These are phyloP conservation scores for Alethe diademata DNA, from an alignment of 2,113 vertebrate genomes.

Conservation along the genomic window DNA sequence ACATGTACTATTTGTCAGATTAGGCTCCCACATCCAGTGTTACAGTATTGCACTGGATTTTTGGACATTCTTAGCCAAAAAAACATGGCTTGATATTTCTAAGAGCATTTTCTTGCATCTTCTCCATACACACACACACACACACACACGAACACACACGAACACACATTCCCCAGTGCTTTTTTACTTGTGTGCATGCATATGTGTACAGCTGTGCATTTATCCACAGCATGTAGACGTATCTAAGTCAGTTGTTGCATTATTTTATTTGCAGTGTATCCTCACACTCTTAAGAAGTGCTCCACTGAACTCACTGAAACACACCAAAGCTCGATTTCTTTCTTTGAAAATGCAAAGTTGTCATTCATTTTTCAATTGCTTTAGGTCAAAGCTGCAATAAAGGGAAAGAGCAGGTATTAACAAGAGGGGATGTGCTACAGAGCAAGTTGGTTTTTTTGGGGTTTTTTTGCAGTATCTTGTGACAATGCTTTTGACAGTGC, in stretches of 20 bases:
- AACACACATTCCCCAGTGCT: too few species aligned
- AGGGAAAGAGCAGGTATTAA: conserved; percentile 17
- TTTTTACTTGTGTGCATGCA: too few species aligned
- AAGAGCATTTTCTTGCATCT: not conserved
- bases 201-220: not conserved
- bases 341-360: not conserved
- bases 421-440: not conserved
- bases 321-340: not conserved
- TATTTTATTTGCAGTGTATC: not conserved
- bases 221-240: not conserved
- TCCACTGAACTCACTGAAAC: not conserved
- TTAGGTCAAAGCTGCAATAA: not conserved
- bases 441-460: not conserved
- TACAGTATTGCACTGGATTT: not conserved
- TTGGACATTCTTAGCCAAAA: not conserved
- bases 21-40: not conserved
- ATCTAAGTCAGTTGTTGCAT: not conserved
- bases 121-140: not conserved
- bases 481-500: not conserved
- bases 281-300: not conserved
- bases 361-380: not conserved
- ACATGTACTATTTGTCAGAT: accelerated
- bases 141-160: accelerated
- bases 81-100: not conserved
- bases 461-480: not conserved